Percentiles rank a stretch among this genome's conserved stretches.
Conservation (phyloP, 2,888 invertebrate species). For the Trissolcus brochymenae region DNA sequence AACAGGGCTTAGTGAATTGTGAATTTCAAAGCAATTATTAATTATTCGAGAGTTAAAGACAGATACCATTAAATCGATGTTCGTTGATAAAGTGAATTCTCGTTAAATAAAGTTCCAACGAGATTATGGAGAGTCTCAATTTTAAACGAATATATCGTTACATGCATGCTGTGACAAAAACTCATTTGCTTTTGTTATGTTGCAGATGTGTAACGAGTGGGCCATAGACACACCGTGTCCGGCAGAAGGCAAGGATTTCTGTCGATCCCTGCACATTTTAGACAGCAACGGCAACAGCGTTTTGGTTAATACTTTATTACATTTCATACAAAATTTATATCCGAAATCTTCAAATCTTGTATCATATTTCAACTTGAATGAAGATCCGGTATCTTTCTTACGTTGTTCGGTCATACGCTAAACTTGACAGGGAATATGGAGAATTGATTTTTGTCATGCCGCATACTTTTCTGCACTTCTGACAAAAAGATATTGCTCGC, state of each 20-base stretch:
- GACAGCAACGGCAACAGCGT: slow-evolving; percentile 81
- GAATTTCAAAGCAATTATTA: slow-evolving; percentile 21
- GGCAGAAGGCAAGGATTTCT: slow-evolving; percentile 80
- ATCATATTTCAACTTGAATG: background rate
- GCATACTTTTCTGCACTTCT: background rate
- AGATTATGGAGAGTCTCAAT: background rate
- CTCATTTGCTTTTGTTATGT: slow-evolving; percentile 44
- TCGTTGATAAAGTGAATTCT: background rate
- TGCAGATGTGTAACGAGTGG: slow-evolving; percentile 80
- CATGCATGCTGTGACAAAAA: background rate
- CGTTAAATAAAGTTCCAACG: background rate
- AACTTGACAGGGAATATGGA: too few species aligned
- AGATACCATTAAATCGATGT: slow-evolving; percentile 10
- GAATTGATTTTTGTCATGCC: background rate
- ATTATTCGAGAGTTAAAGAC: slow-evolving; percentile 14
- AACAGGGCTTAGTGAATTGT: slow-evolving; percentile 3
- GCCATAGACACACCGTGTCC: slow-evolving; percentile 81
- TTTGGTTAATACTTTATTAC: slow-evolving; percentile 70
- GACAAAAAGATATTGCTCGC: background rate
- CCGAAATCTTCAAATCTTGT: background rate
- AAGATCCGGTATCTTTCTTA: too few species aligned
- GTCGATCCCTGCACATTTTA: slow-evolving; percentile 81
- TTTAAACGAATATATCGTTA: slow-evolving; percentile 34
- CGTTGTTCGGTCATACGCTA: too few species aligned
- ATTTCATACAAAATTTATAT: slow-evolving; percentile 6